These are phyloP conservation scores for Tinea semifulvella DNA, from an alignment of 2,888 invertebrate genomes.

Conservation along the genomic window DNA sequence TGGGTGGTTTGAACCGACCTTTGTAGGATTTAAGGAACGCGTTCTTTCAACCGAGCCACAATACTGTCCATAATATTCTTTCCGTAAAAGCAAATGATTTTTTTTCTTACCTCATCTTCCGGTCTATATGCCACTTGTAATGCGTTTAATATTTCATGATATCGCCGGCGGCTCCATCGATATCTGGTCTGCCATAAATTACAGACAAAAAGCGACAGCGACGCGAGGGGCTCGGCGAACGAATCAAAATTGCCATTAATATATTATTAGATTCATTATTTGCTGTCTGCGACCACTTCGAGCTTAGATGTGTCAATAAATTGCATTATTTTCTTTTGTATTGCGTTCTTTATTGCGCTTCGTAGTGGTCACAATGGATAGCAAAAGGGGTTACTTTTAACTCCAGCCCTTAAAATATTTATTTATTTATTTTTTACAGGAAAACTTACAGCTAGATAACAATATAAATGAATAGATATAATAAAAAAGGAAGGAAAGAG, in stretches of 20 bases:
- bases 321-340: not conserved
- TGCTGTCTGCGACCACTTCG: conserved; percentile 7
- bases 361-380: no score
- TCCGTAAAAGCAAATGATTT: conserved; percentile 38
- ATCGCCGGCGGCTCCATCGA: conserved; percentile 54
- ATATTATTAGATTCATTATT: conserved; percentile 26
- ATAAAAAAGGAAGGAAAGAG: no score
- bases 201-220: conserved; percentile 47
- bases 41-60: no score
- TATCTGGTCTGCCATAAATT: conserved; percentile 60
- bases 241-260: conserved; percentile 57
- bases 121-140: conserved; percentile 63
- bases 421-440: no score
- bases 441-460: no score
- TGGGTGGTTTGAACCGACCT: no score
- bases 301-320: conserved; percentile 8
- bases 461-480: no score
- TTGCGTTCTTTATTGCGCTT: not conserved
- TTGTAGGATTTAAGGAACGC: no score
- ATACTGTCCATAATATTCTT: conserved; percentile 28
- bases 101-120: conserved; percentile 61
- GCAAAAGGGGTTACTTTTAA: no score
- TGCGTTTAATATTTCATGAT: conserved; percentile 67
- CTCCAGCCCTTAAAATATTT: no score
- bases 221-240: conserved; percentile 33